Evolutionary conservation across 2,113 vertebrate genomes (phyloP), one percentile per base, ranked within the genome.

Genomic region (Reinhardtius hippoglossoides): DNA sequence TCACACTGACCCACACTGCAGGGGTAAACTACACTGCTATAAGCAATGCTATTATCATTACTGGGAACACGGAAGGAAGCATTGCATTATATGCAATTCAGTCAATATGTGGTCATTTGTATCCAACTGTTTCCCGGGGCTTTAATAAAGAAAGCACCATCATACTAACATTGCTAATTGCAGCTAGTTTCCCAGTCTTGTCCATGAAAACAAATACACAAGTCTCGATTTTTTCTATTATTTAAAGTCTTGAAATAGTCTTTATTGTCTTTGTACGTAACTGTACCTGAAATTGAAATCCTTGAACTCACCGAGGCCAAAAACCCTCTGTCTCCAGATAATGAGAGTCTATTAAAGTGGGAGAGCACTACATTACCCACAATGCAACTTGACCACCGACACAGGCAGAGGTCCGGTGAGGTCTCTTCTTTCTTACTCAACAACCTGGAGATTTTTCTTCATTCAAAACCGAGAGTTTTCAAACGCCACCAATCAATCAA

Each of bases 321-420:
- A 90, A 88, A 88, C 54, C 74, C 76, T 52, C 82, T 84, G 86
- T 89, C 84, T 83, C 67, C 69, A 73, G 70, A 81, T 86, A 88
- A 89, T 85, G 74, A 84, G 82, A 86, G 82, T 66, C 74, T 82
- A 35, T 55, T 37, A 23, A 74, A 46, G 35, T 37, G 52, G 12
- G 37, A 40, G 37, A 40, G 31, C 27, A 16, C n/a, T 59, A 55
- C 21, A 27, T 20, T 48, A 65, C 58, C 64, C 71, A 71, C 40
- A 61, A 44, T 24, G 2, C 72, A 67, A 56, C 27, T 26, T 0
- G 1, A 12, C 16, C 5, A 20, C 4, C 3, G 12, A 16, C 9
- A 27, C 52, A 21, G n/a, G 52, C 52, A 54, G 9, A 54, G 46
- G 46, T 31, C 15, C 7, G 18, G 52, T 21, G 18, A 54, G n/a